A percentile compares a stretch with the other conserved stretches of the same genome.
Conservation (phyloP, 2,888 invertebrate species). For the Eupithecia abbreviata region DNA sequence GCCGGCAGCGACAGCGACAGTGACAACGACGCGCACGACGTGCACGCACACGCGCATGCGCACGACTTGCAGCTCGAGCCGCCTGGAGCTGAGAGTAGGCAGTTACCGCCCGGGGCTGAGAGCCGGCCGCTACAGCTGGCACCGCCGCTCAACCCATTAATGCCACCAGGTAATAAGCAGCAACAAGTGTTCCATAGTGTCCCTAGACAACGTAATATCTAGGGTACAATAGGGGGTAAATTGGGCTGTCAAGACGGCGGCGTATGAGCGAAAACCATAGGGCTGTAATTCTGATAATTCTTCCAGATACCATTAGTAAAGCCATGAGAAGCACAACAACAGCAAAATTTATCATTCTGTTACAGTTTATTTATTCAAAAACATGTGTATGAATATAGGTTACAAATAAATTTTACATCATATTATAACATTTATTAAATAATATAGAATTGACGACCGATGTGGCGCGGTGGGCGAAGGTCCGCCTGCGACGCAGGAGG, state of each 20-base stretch:
- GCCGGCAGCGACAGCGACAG: slow-evolving; percentile 74
- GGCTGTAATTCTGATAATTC: no score
- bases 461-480: no score
- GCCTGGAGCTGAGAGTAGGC: slow-evolving; percentile 70
- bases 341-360: no score
- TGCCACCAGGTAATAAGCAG: slow-evolving; percentile 29
- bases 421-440: no score
- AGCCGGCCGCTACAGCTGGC: slow-evolving; percentile 59
- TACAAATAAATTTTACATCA: no score
- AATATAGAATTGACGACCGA: no score
- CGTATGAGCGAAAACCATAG: no score
- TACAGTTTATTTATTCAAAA: no score
- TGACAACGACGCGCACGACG: slow-evolving; percentile 56
- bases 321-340: no score
- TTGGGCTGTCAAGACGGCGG: neutral
- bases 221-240: slow-evolving; percentile 56
- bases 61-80: slow-evolving; percentile 66
- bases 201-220: neutral
- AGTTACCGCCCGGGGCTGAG: slow-evolving; percentile 68
- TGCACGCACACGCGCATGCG: slow-evolving; percentile 37
- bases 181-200: neutral
- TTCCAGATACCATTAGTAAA: no score
- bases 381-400: no score
- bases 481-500: no score
- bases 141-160: slow-evolving; percentile 69